Base-by-base conservation (phyloP, 2,888 invertebrate species). In the Catocala nupta region DNA sequence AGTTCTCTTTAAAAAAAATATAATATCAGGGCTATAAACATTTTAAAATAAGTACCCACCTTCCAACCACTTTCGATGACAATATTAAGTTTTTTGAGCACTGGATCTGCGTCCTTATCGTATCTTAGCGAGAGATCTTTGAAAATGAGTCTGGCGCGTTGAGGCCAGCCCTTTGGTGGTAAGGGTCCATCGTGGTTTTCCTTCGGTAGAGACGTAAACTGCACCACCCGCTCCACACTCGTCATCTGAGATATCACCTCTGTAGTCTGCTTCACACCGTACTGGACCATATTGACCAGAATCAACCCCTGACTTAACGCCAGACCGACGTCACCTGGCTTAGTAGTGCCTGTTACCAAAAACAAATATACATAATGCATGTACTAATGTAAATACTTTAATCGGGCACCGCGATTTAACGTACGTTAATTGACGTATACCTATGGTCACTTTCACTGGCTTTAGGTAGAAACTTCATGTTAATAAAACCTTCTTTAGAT, bases 191-290 rank as follows among this genome's bases (percentile, higher is more conserved):
- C 96, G 16, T 95, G 94, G 1, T 95, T 95, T 87, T 98, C 98
- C 48, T 96, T 94, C 0, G 96, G 96, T 34, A 98, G 87, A 12
- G 96, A 93, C 0, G 96, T 96, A 87, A 97, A 98, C 82, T 98
- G 97, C 33, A 97, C 85, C 2, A 98, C 96, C 55, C 98, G 94
- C 85, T 98, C 98, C 0, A 98, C 98, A 56, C 96, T 96, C 5
- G 96, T 96, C 96, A 97, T 97, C 78, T 96, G 96, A n/a, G 96
- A 96, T 55, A 96, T 93, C 34, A 96, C 95, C 83, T 98, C 98
- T 0, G 98, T 96, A 42, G 96, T 95, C 85, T 97, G 97, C 63
- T 97, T 95, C 68, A 98, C 96, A 8, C 97, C 97, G 90, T 96
- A 96, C 84, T 97, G 97, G 62, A 98, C 95, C 96, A 97, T 96